phyloP scores from a whole-genome alignment of 2,113 vertebrate species.

The Thymallus thymallus region DNA sequence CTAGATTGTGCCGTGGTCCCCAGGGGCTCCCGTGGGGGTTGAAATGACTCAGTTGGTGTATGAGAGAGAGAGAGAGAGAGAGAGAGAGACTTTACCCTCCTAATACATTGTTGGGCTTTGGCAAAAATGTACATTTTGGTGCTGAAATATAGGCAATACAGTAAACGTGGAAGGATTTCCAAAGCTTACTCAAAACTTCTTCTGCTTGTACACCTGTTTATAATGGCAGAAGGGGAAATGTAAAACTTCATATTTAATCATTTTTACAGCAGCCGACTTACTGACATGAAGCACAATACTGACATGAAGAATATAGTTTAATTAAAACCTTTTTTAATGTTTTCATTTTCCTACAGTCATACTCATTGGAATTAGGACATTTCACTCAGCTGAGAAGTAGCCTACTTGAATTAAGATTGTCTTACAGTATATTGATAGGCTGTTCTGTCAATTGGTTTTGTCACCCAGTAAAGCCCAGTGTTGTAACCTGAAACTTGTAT shows the following conservation, averaged over 20 bases:
- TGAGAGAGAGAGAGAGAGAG: not conserved
- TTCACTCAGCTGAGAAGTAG: constrained; percentile 61
- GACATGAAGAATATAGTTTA: constrained; percentile 33
- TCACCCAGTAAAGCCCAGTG: not conserved
- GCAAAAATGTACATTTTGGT: not conserved
- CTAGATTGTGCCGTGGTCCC: constrained; percentile 60
- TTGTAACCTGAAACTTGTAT: constrained; percentile 21
- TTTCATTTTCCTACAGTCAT: constrained; percentile 40
- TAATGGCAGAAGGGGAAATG: constrained; percentile 45
- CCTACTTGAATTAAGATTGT: constrained; percentile 54
- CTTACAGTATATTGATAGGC: constrained; percentile 64
- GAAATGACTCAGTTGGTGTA: constrained; percentile 43
- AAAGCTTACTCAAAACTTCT: constrained; percentile 19
- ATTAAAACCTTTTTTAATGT: constrained; percentile 52
- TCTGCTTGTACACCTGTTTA: constrained; percentile 46
- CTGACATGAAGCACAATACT: constrained; percentile 56
- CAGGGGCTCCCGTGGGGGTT: constrained; percentile 50
- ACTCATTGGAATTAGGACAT: constrained; percentile 62
- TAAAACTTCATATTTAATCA: constrained; percentile 42
- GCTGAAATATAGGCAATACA: not conserved
- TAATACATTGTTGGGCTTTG: not conserved
- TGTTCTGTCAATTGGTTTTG: constrained; percentile 48
- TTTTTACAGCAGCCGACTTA: constrained; percentile 52
- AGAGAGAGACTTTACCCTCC: too few relatives aligned
- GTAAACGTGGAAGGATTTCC: constrained; percentile 15